Evolutionary conservation across 2,113 vertebrate species (phyloP).

Genomic region (Prunella fulvescens): DNA sequence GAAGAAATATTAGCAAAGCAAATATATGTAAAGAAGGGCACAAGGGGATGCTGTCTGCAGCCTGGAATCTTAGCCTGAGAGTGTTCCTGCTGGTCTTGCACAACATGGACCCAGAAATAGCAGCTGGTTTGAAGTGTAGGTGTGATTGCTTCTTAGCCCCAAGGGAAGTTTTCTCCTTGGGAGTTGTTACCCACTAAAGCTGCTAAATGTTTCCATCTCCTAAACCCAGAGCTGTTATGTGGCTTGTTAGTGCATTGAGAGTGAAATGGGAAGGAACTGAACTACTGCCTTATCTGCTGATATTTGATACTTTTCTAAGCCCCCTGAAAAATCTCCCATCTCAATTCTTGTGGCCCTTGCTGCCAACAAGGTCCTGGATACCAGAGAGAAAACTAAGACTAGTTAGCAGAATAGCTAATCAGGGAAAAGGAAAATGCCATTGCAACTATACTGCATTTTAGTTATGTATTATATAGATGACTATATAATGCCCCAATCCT

Average conservation of each 20-base stretch:
- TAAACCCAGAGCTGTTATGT: background rate
- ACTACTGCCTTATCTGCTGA: background rate
- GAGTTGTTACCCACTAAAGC: background rate
- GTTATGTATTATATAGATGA: background rate
- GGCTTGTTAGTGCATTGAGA: background rate
- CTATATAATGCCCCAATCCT: background rate
- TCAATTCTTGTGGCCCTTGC: background rate
- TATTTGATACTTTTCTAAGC: background rate
- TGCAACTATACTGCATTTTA: too few relatives aligned
- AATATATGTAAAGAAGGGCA: background rate
- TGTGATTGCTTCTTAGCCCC: background rate
- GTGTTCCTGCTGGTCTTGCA: background rate
- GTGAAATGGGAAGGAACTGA: background rate
- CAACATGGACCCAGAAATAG: background rate
- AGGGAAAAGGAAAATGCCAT: too few relatives aligned
- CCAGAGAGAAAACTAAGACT: background rate
- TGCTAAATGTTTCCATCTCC: background rate
- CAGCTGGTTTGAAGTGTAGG: background rate
- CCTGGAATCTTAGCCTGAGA: background rate
- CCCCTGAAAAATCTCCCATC: background rate
- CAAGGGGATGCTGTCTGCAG: background rate
- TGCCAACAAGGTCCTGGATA: background rate
- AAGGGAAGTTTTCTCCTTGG: background rate
- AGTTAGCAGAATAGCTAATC: too few relatives aligned
- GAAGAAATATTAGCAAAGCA: background rate